Conservation (phyloP, 2,797 vertebrate species). For the Apodemus agrarius region DNA sequence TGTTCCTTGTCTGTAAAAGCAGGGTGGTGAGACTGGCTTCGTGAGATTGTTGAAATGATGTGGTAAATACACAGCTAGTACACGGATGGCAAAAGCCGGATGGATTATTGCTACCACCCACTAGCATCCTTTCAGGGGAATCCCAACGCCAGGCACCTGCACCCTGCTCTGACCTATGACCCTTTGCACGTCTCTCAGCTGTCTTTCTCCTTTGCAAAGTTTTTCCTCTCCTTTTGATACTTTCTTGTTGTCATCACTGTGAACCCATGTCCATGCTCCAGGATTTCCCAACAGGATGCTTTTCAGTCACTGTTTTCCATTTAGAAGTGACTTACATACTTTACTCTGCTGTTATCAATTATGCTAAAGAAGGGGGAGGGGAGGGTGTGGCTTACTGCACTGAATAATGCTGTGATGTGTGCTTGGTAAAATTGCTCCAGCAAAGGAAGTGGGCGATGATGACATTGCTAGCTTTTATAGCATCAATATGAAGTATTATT, state of each 20-base stretch:
- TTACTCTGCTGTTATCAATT: constrained; percentile 60
- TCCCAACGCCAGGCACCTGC: background rate
- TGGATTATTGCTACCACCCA: background rate
- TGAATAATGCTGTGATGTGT: constrained; percentile 44
- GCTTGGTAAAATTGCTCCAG: constrained; percentile 63
- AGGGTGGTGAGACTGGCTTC: background rate
- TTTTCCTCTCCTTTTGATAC: background rate
- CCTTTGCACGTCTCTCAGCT: constrained; percentile 25
- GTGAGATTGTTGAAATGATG: background rate
- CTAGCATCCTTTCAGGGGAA: background rate
- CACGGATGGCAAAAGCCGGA: background rate
- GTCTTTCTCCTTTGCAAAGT: constrained; percentile 24
- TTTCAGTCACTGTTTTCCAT: constrained; percentile 43
- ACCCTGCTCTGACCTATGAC: background rate
- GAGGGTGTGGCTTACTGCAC: constrained; percentile 53
- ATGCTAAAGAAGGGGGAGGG: constrained; percentile 33
- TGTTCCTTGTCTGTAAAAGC: background rate
- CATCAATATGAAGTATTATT: constrained; percentile 79
- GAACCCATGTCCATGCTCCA: background rate
- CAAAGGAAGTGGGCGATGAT: constrained; percentile 76
- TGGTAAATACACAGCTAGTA: background rate
- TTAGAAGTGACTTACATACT: constrained; percentile 52
- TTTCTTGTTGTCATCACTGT: constrained; percentile 1
- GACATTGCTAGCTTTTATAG: constrained; percentile 78
- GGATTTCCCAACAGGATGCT: constrained; percentile 64